phyloP scores from a whole-genome alignment of 2,797 vertebrate genomes.

The Intellagama lesueurii region DNA sequence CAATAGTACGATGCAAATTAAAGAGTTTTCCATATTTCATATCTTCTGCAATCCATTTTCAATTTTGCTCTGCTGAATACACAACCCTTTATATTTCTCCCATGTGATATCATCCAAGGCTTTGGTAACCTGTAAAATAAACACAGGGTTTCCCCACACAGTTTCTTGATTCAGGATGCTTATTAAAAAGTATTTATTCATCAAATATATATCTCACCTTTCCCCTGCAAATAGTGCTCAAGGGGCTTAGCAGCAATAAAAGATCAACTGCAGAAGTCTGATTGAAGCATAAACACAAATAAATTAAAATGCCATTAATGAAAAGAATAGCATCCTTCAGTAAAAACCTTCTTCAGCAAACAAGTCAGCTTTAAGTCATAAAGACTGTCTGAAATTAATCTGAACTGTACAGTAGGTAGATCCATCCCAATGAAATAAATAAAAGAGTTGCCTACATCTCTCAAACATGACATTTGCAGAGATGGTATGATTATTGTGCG shows the following conservation, averaged over 20 bases:
- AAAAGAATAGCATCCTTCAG: neutral
- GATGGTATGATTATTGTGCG: conserved; percentile 5
- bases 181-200: neutral
- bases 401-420: conserved; percentile 27
- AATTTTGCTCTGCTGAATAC: neutral
- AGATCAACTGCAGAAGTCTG: too few species aligned
- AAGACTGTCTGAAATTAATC: neutral
- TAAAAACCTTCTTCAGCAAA: neutral
- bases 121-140: neutral
- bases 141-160: neutral
- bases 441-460: neutral
- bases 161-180: neutral
- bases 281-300: neutral
- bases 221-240: neutral
- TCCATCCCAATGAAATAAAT: conserved; percentile 6
- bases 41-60: neutral
- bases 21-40: neutral
- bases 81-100: neutral
- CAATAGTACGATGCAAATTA: neutral
- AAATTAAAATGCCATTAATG: neutral
- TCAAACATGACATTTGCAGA: conserved; percentile 46
- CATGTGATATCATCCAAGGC: neutral
- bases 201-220: neutral
- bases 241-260: neutral
- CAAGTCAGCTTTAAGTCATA: neutral